Conservation (phyloP, 2,888 invertebrate species). For the Seira musarum region DNA sequence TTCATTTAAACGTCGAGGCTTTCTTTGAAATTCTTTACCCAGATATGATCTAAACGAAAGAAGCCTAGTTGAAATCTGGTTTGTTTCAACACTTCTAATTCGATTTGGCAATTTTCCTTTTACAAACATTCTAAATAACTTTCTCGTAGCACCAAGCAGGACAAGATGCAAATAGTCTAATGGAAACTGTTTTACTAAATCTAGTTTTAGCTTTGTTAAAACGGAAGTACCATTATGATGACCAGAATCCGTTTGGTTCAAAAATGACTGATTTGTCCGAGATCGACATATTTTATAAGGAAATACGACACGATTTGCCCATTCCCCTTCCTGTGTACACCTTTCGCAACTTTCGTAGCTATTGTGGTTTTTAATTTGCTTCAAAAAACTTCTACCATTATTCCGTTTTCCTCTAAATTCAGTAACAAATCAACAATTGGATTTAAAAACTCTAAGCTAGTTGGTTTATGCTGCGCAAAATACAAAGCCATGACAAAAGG, state of each 20-base stretch:
- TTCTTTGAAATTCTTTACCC: slow-evolving; percentile 27
- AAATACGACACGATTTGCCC: not conserved
- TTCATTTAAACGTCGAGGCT: slow-evolving; percentile 23
- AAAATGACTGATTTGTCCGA: not conserved
- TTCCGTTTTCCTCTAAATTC: slow-evolving; percentile 7
- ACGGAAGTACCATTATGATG: not conserved
- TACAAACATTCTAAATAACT: not conserved
- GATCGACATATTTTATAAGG: not conserved
- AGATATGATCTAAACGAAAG: not conserved
- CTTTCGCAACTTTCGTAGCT: not conserved
- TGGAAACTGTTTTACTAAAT: not conserved
- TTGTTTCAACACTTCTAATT: not conserved
- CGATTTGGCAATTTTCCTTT: slow-evolving; percentile 23
- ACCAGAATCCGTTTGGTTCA: not conserved
- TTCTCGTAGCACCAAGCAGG: not conserved
- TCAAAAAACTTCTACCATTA: slow-evolving; percentile 1
- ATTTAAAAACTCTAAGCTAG: no score
- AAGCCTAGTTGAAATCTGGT: not conserved
- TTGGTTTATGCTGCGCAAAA: no score
- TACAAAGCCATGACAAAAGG: slow-evolving; percentile 2
- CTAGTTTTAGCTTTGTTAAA: not conserved
- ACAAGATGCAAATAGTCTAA: not conserved
- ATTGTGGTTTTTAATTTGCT: not conserved
- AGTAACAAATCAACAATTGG: not conserved
- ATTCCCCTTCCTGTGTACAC: not conserved